These are phyloP conservation scores for Tethya wilhelma DNA, from an alignment of 37 sponge, comb jelly and placozoan genomes.

Conservation along the genomic window DNA sequence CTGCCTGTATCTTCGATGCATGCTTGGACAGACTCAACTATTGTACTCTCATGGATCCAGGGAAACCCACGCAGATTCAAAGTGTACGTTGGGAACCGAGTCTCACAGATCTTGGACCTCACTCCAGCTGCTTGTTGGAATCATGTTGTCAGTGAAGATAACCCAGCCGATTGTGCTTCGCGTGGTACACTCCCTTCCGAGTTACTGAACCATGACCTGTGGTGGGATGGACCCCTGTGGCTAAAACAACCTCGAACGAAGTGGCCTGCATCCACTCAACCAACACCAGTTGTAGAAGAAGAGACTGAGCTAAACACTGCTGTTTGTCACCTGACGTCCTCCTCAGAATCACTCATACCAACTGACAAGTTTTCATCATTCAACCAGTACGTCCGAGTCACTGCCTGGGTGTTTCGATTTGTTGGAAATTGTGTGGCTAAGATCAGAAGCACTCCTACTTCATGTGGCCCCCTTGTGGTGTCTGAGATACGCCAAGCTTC, in stretches of 20 bases:
- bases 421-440: slow-evolving; percentile 20
- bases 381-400: slow-evolving; percentile 18
- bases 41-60: background rate
- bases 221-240: slow-evolving; percentile 38
- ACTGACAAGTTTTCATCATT: slow-evolving; percentile 11
- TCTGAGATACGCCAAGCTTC: background rate
- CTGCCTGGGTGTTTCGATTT: slow-evolving; percentile 44
- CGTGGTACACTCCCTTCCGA: slow-evolving; percentile 29
- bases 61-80: slow-evolving; percentile 17
- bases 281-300: background rate
- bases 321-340: background rate
- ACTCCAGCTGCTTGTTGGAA: background rate
- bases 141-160: no score
- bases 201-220: slow-evolving; percentile 1
- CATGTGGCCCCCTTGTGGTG: background rate
- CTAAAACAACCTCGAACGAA: background rate
- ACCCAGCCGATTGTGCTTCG: no score
- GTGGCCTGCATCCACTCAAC: background rate
- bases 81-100: no score
- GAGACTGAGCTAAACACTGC: background rate
- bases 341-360: slow-evolving; percentile 17
- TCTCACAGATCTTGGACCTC: slow-evolving; percentile 22
- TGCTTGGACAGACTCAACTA: slow-evolving; percentile 27
- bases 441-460: background rate
- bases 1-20: background rate